Conservation (phyloP, 1,140 invertebrate genomes). For the Meteorus sp. region DNA sequence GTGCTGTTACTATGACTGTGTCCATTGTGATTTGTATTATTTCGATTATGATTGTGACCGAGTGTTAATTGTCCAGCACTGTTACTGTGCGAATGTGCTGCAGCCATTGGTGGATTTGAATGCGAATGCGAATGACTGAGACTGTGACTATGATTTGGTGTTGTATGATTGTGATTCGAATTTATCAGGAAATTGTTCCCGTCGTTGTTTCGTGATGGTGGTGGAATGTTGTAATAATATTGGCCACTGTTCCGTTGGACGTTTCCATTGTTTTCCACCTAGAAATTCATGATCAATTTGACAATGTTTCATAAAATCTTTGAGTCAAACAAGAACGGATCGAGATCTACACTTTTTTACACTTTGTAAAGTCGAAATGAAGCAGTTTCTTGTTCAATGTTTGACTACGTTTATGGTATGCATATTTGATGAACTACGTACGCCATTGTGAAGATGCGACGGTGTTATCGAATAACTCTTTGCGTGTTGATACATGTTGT, state of each 20-base stretch:
- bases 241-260: conserved; percentile 55
- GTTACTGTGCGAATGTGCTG: conserved; percentile 59
- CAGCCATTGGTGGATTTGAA: conserved; percentile 58
- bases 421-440: too few relatives aligned
- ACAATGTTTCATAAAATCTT: background rate
- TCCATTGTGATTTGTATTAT: conserved; percentile 49
- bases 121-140: conserved; percentile 60
- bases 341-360: background rate
- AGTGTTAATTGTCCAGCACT: conserved; percentile 53
- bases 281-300: conserved; percentile 7
- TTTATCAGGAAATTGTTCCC: conserved; percentile 48
- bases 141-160: conserved; percentile 51
- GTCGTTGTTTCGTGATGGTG: conserved; percentile 54
- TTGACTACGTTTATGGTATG: too few relatives aligned
- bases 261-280: conserved; percentile 46
- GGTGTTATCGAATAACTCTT: conserved; percentile 59
- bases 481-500: conserved; percentile 55
- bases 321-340: background rate
- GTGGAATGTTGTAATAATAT: conserved; percentile 66
- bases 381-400: too few relatives aligned
- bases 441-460: conserved; percentile 60
- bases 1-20: conserved; percentile 47
- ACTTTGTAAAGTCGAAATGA: too few relatives aligned
- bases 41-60: conserved; percentile 52
- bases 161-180: conserved; percentile 58